These are phyloP conservation scores for Saturnia pavonia DNA, from an alignment of 2,888 invertebrate species.

Conservation along the genomic window DNA sequence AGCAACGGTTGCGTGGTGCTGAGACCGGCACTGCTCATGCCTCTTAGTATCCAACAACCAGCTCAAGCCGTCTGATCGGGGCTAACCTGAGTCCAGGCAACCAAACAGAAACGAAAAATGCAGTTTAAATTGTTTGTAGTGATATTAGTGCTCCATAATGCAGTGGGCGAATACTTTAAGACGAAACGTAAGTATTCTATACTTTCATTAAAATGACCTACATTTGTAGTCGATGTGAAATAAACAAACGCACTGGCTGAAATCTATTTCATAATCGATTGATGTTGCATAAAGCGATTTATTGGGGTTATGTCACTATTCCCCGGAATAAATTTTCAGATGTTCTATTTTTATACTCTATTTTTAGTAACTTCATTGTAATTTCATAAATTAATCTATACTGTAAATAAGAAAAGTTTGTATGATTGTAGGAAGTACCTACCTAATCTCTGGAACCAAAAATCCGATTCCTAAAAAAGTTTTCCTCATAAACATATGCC, in stretches of 20 bases:
- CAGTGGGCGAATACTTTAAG: conserved; percentile 65
- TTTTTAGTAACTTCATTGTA: background rate
- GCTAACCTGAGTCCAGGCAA: conserved; percentile 43
- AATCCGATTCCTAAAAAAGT: too few species aligned
- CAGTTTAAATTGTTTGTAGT: conserved; percentile 69
- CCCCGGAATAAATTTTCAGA: background rate
- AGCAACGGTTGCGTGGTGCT: conserved; percentile 44
- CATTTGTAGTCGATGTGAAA: conserved; percentile 30
- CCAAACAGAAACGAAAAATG: conserved; percentile 49
- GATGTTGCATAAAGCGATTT: conserved; percentile 48
- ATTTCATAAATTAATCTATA: too few species aligned
- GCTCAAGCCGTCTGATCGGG: conserved; percentile 62
- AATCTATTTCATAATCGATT: conserved; percentile 42
- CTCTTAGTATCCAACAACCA: conserved; percentile 65
- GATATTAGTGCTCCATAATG: conserved; percentile 63
- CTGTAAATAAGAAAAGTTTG: too few species aligned
- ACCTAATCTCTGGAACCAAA: too few species aligned
- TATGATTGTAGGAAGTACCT: too few species aligned
- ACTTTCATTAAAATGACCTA: conserved; percentile 34
- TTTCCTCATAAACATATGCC: too few species aligned
- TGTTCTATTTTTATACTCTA: background rate
- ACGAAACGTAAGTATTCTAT: conserved; percentile 72
- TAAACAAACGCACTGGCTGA: conserved; percentile 35
- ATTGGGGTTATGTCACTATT: conserved; percentile 41
- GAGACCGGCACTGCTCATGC: conserved; percentile 45